Evolutionary conservation across 2,888 invertebrate genomes (phyloP).

Genomic region (Nomada ferruginata): DNA sequence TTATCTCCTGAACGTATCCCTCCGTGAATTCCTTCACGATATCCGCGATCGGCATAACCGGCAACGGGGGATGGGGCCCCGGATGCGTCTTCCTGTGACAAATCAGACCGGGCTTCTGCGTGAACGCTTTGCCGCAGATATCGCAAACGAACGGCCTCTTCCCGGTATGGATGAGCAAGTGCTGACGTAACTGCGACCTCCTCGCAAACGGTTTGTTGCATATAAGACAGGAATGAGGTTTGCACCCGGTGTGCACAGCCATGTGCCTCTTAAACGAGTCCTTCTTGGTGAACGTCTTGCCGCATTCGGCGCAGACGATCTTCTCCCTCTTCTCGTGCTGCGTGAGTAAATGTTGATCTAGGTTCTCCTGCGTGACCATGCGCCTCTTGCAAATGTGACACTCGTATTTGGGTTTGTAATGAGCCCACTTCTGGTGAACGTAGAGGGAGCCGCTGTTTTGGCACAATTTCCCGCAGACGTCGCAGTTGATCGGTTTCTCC

Average conservation of each 20-base stretch:
- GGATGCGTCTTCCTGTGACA: slow-evolving; percentile 83
- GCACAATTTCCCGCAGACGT: slow-evolving; percentile 81
- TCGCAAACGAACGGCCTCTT: slow-evolving; percentile 82
- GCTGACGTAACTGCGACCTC: slow-evolving; percentile 81
- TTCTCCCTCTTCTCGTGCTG: slow-evolving; percentile 83
- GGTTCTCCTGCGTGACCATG: slow-evolving; percentile 83
- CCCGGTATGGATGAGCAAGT: slow-evolving; percentile 82
- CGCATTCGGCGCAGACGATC: slow-evolving; percentile 82
- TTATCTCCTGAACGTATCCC: slow-evolving; percentile 68
- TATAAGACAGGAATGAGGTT: slow-evolving; percentile 81
- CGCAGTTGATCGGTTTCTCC: slow-evolving; percentile 82
- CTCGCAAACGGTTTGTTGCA: slow-evolving; percentile 81
- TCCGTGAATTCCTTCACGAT: slow-evolving; percentile 82
- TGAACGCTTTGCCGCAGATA: slow-evolving; percentile 82
- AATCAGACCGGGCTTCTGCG: slow-evolving; percentile 82
- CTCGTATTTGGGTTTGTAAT: slow-evolving; percentile 82
- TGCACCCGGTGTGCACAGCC: slow-evolving; percentile 82
- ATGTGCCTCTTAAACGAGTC: slow-evolving; percentile 82
- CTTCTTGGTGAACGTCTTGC: slow-evolving; percentile 82
- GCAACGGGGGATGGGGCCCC: slow-evolving; percentile 81
- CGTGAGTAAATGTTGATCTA: slow-evolving; percentile 81
- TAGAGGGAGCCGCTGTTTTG: slow-evolving; percentile 82
- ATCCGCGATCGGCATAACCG: slow-evolving; percentile 83
- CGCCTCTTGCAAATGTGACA: slow-evolving; percentile 82
- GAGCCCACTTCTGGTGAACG: slow-evolving; percentile 83